These are phyloP conservation scores for Sebastes vulpes DNA, from an alignment of 2,797 vertebrate species.

Conservation along the genomic window DNA sequence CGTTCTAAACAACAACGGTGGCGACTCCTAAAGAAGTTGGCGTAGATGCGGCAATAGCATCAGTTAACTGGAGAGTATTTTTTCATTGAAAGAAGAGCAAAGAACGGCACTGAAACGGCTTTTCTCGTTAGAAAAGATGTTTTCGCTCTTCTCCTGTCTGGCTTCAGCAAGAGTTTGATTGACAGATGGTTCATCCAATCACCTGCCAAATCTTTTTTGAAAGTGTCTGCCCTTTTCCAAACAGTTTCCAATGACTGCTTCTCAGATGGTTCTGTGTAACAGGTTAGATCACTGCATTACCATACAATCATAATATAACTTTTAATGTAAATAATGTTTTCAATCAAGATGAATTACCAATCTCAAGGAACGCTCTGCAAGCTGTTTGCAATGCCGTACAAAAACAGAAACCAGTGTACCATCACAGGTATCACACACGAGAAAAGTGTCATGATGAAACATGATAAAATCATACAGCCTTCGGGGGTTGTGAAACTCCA, in stretches of 20 bases:
- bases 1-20: neutral
- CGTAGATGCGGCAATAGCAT: neutral
- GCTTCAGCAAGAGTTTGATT: no score
- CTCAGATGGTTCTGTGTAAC: no score
- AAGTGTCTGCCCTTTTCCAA: no score
- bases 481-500: neutral
- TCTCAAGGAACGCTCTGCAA: neutral
- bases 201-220: no score
- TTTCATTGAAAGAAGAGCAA: neutral
- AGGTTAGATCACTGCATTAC: no score
- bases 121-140: no score
- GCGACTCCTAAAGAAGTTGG: neutral
- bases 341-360: neutral
- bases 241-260: neutral
- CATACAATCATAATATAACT: no score
- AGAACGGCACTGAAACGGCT: neutral
- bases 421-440: neutral
- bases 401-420: neutral
- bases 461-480: neutral
- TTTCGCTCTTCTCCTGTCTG: no score
- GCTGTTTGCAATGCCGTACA: neutral
- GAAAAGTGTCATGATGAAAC: neutral
- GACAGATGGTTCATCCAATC: no score
- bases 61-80: neutral
- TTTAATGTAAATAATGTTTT: neutral